phyloP scores from a whole-genome alignment of 2,888 invertebrate genomes.

The Apotomis betuletana region DNA sequence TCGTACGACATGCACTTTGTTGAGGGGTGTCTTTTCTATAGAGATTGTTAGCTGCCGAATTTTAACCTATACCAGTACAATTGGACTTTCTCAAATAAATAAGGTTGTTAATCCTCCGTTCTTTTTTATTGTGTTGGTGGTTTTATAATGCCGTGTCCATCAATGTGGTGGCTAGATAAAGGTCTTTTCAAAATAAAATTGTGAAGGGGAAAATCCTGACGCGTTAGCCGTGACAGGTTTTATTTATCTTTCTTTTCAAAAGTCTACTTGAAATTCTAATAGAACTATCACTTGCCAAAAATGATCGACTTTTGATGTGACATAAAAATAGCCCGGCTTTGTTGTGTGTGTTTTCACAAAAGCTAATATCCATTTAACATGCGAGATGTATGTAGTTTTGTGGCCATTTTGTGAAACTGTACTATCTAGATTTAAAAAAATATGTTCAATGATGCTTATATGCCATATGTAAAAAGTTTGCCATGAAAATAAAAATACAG shows the following conservation, averaged over 20 bases:
- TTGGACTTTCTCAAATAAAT: conserved; percentile 52
- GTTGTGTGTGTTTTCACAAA: background rate
- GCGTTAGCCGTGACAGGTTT: conserved; percentile 41
- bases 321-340: conserved; percentile 9
- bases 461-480: background rate
- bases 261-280: conserved; percentile 38
- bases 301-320: conserved; percentile 29
- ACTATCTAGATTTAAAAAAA: no score
- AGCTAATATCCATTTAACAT: background rate
- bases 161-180: conserved; percentile 45
- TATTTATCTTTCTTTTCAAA: conserved; percentile 43
- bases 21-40: conserved; percentile 62
- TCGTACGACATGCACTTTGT: conserved; percentile 64
- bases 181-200: conserved; percentile 42
- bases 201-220: conserved; percentile 42
- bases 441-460: no score
- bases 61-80: conserved; percentile 56
- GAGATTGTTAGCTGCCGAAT: conserved; percentile 51
- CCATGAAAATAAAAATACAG: background rate
- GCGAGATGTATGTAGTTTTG: background rate
- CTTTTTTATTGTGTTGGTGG: conserved; percentile 50
- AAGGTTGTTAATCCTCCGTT: conserved; percentile 53
- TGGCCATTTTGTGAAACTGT: no score
- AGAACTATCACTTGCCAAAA: conserved; percentile 32
- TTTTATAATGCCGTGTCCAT: conserved; percentile 50